A percentile compares a stretch with the other conserved stretches of the same genome.
These are phyloP conservation scores for Noturus placidus DNA, from an alignment of 2,113 vertebrate genomes.

Conservation along the genomic window DNA sequence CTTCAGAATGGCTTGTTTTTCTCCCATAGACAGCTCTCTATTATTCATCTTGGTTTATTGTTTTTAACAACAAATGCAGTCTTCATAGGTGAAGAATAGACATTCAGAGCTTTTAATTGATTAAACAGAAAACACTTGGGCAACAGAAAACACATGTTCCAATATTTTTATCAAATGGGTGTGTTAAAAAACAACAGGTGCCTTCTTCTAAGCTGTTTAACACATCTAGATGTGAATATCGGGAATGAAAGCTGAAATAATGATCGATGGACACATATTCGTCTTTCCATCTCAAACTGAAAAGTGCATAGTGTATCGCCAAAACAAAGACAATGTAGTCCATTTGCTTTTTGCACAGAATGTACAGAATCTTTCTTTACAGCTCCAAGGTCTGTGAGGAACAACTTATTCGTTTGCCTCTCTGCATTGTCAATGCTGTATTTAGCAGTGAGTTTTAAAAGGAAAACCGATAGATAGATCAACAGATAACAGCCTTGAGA, in stretches of 20 bases:
- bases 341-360: background rate
- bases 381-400: slow-evolving; percentile 11
- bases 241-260: background rate
- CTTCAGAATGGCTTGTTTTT: background rate
- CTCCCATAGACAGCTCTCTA: background rate
- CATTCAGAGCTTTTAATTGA: background rate
- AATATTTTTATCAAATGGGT: background rate
- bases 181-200: background rate
- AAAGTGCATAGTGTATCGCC: no score
- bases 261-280: background rate
- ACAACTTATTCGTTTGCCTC: slow-evolving; percentile 7
- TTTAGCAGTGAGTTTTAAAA: slow-evolving; percentile 1
- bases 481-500: slow-evolving; percentile 38
- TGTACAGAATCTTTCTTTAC: background rate
- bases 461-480: background rate
- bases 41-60: background rate
- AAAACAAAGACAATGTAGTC: background rate
- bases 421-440: slow-evolving; percentile 32
- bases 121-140: background rate
- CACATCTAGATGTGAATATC: background rate
- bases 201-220: background rate
- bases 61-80: background rate
- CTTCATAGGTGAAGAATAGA: background rate
- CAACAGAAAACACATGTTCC: background rate
- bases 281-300: background rate